Evolutionary conservation across 2,113 vertebrate species (phyloP).

Genomic region (Colius striatus): DNA sequence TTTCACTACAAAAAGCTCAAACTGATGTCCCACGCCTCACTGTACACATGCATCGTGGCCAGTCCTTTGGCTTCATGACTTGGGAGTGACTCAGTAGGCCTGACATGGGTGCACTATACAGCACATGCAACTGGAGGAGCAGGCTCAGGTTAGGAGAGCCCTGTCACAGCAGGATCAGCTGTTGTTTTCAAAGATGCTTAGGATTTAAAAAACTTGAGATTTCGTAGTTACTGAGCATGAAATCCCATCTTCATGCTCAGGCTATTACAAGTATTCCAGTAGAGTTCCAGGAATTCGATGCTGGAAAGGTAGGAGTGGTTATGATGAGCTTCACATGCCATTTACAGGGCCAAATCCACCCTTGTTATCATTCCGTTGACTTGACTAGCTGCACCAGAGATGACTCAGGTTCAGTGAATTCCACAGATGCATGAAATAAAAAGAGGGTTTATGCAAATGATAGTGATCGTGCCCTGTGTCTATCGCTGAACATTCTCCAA

Average conservation of each 20-base stretch:
- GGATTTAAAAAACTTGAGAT: not conserved
- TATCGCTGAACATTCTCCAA: not conserved
- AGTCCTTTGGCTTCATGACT: rapidly evolving
- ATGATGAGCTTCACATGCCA: not conserved
- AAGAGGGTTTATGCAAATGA: not conserved
- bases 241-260: not conserved
- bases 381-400: not conserved
- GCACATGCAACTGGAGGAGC: not conserved
- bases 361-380: not conserved
- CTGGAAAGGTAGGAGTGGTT: not conserved
- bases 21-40: not conserved
- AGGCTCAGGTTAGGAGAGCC: not conserved
- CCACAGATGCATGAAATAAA: not conserved
- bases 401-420: not conserved
- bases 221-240: not conserved
- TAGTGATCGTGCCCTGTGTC: not conserved
- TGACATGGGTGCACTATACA: rapidly evolving
- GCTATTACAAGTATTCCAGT: constrained; percentile 35
- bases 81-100: not conserved
- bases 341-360: not conserved
- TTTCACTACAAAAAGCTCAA: not conserved
- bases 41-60: rapidly evolving
- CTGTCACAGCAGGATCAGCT: not conserved
- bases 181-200: constrained; percentile 12
- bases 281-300: not conserved